Base-by-base conservation (phyloP, 2,113 vertebrate genomes). In the Cebidichthys violaceus region DNA sequence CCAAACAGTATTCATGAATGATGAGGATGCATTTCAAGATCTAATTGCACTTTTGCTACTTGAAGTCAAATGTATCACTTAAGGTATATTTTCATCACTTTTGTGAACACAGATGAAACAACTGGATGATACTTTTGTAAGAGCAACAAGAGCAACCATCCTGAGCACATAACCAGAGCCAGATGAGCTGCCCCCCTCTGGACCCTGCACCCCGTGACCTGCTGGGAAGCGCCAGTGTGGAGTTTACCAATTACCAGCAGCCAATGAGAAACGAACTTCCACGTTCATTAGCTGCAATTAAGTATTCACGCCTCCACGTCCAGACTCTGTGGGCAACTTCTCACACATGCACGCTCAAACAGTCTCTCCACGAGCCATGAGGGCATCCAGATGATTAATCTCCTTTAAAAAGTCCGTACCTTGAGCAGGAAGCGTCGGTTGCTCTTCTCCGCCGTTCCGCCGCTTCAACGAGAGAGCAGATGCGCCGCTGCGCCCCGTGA, bases 401-500 rank as follows among this genome's bases (percentile, higher is more conserved):
- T 71, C 33, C 33, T 52, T 33, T 43, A 64, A 85, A 66, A 73
- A 80, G 78, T 79, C 52, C 75, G 83, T 85, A 90, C 90, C 90
- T 74, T 65, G 59, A 68, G 76, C 43, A 24, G 57, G 20, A 43
- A 29, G 75, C 50, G 31, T 50, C 27, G 67, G 50, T 22, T 35
- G 50, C 79, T 78, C 61, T 57, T 78, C 57, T 70, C 57, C 54
- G 61, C 45, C 54, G 84, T 2, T 43, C 45, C 72, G 68, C 47
- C 47, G 45, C 75, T 68, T 50, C 4, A 88, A 59, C 27, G 33
- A 67, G 52, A 75, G 60, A 87, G 52, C 79, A 70, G 82, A 81
- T 50, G 82, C 81, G 59, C 45, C 66, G 76, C 77, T 75, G 66
- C 43, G 35, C 75, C 73, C 64, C 31, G 68, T 41, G 61, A 64